These are phyloP conservation scores for Amblyopsis rosae DNA, from an alignment of 2,113 vertebrate species.

Conservation along the genomic window DNA sequence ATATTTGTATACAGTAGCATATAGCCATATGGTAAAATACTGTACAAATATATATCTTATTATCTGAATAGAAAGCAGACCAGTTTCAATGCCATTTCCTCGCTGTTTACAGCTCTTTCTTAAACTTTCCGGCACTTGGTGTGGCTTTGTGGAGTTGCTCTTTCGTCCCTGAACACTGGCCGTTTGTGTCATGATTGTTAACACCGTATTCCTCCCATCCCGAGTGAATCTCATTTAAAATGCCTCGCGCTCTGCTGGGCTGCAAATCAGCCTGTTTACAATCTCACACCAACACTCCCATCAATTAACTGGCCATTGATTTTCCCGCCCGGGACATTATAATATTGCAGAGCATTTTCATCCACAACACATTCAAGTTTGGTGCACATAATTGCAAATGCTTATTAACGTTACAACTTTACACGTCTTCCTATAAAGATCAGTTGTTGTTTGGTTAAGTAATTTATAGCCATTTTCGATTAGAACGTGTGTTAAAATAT, in stretches of 20 bases:
- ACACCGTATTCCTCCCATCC: constrained; percentile 68
- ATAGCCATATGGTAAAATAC: too few species aligned
- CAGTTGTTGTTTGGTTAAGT: constrained; percentile 33
- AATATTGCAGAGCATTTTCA: constrained; percentile 72
- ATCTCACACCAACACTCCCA: constrained; percentile 86
- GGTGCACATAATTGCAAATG: constrained; percentile 51
- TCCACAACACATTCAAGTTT: constrained; percentile 51
- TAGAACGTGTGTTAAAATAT: neutral
- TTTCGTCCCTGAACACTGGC: constrained; percentile 53
- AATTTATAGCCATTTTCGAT: constrained; percentile 34
- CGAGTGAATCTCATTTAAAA: constrained; percentile 81
- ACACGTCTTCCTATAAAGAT: constrained; percentile 32
- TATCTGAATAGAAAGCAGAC: too few species aligned
- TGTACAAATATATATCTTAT: too few species aligned
- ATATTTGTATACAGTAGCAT: too few species aligned
- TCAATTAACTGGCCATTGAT: constrained; percentile 87
- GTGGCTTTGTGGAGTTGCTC: constrained; percentile 37
- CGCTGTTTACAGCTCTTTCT: constrained; percentile 24
- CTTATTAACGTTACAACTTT: constrained; percentile 24
- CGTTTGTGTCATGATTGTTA: constrained; percentile 54
- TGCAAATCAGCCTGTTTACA: constrained; percentile 89
- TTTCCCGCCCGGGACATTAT: constrained; percentile 77
- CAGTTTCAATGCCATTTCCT: too few species aligned
- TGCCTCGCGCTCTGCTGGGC: constrained; percentile 80
- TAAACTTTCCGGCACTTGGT: constrained; percentile 7